Conservation (phyloP, 2,797 vertebrate species). For the Acanthiza pusilla region DNA sequence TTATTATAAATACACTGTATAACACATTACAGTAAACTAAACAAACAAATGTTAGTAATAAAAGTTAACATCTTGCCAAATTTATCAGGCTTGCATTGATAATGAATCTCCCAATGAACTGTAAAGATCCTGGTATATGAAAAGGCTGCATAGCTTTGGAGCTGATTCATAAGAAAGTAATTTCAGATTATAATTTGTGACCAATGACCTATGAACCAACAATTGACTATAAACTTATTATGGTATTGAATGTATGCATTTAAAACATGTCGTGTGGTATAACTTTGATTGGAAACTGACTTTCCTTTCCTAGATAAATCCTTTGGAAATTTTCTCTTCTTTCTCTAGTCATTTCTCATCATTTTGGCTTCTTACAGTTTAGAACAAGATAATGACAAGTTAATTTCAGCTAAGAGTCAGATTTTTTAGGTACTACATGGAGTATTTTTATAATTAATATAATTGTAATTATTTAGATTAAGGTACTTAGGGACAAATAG, state of each 20-base stretch:
- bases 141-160: background rate
- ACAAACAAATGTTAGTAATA: constrained; percentile 5
- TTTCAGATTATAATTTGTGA: constrained; percentile 2
- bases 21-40: constrained; percentile 14
- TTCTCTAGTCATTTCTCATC: background rate
- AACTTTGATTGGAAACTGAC: background rate
- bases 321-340: background rate
- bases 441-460: constrained; percentile 21
- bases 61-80: background rate
- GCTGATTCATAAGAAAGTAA: background rate
- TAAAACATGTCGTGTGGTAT: background rate
- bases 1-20: constrained; percentile 11
- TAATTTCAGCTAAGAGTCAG: constrained; percentile 18
- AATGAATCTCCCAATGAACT: background rate
- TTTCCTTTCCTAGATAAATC: background rate
- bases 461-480: constrained; percentile 35
- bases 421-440: background rate
- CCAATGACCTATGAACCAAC: background rate
- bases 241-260: background rate
- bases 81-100: constrained; percentile 28
- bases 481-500: background rate
- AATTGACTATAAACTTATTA: background rate
- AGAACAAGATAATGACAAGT: constrained; percentile 23
- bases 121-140: background rate
- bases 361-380: background rate